Base-by-base conservation (phyloP, 2,888 invertebrate species). In the Acronicta aceris region DNA sequence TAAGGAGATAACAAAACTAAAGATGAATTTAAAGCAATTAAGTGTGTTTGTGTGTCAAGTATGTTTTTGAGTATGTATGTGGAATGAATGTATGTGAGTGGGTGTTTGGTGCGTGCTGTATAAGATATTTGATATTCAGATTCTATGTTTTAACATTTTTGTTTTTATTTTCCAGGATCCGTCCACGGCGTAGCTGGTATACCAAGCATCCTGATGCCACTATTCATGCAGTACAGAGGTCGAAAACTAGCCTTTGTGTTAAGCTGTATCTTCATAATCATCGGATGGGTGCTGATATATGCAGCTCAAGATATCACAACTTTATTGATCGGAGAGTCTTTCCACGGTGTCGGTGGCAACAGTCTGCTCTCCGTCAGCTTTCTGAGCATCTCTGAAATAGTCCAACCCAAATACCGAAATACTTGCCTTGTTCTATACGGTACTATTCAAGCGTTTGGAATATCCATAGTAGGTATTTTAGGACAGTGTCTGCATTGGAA, bases 121-220 rank as follows among this genome's bases (percentile, higher is more conserved):
- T n/a, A n/a, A n/a, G n/a, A n/a, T n/a, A n/a, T n/a, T n/a, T n/a
- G n/a, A n/a, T n/a, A n/a, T n/a, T n/a, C n/a, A n/a, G n/a, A n/a
- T n/a, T n/a, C 21, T 21, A 21, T 21, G 21, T 21, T 21, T 21
- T 3, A 21, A 21, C 4, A 21, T 4, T 21, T 21, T 21, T 21
- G 21, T 21, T 21, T 21, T 21, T 30, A n/a, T 4, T 40, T 76
- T 61, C 4, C 62, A 76, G 76, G 71, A 15, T 76, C 76, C 0
- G 53, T 76, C 0, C 70, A 76, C 13, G 76, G 76, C 9, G 41
- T 76, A 7, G 76, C 74, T 8, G 76, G 76, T 1, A 53, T 76
- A 21, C 67, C 67, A 41, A 74, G 70, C 16, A 46, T 76, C 0
- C 27, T 77, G 0, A 48, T 76, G 1, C 72, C 72, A 4, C 16